Conservation (phyloP, 1,140 invertebrate species). For the Rhagoletis zephyria region DNA sequence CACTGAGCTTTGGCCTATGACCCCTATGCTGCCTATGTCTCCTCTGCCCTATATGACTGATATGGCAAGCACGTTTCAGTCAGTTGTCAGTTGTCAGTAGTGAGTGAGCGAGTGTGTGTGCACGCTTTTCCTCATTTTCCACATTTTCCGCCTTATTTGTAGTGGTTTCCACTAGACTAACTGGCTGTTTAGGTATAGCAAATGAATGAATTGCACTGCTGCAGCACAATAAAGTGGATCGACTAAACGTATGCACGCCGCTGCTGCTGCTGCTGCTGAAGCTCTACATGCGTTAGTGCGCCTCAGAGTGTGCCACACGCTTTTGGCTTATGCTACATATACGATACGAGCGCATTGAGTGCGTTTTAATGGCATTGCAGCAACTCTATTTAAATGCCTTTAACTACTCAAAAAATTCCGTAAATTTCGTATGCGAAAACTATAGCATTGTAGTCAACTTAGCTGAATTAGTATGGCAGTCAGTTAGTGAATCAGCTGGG, state of each 20-base stretch:
- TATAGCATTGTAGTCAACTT: neutral
- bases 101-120: neutral
- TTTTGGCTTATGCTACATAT: neutral
- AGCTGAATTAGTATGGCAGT: neutral
- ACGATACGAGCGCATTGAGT: neutral
- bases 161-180: slow-evolving; percentile 42
- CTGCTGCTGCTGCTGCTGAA: neutral
- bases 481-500: neutral
- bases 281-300: neutral
- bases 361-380: slow-evolving; percentile 7
- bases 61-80: slow-evolving; percentile 8
- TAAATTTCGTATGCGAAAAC: neutral
- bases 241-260: neutral
- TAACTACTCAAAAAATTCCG: neutral
- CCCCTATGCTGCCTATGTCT: no score
- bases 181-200: slow-evolving; percentile 40
- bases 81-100: neutral
- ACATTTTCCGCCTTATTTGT: slow-evolving; percentile 51
- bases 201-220: slow-evolving; percentile 29
- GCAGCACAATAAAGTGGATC: slow-evolving; percentile 6
- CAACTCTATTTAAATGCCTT: slow-evolving; percentile 40
- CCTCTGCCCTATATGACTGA: no score
- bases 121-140: slow-evolving; percentile 24
- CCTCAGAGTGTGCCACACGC: neutral
- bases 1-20: slow-evolving; percentile 16